These are phyloP conservation scores for Vandiemenella viatica DNA, from an alignment of 2,888 invertebrate species.

Conservation along the genomic window DNA sequence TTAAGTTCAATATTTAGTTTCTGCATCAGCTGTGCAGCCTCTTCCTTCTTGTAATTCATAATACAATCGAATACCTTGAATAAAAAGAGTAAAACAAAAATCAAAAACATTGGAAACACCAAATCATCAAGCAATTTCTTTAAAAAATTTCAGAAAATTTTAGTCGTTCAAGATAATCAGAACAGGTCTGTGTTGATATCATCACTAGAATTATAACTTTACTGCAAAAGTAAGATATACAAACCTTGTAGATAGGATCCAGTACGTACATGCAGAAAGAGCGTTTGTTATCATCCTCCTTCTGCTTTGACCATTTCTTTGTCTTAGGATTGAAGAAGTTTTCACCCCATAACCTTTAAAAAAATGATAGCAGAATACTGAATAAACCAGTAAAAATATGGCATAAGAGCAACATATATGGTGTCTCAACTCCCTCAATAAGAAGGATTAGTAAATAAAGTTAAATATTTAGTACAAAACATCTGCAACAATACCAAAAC, in stretches of 20 bases:
- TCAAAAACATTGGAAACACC: no score
- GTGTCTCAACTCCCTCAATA: neutral
- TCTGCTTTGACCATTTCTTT: conserved; percentile 95
- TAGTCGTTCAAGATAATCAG: conserved; percentile 7
- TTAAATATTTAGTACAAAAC: neutral
- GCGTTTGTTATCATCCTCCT: conserved; percentile 81
- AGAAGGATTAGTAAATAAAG: neutral
- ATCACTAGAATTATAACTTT: neutral
- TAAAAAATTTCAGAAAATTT: no score
- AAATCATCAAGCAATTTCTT: no score
- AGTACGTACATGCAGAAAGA: conserved; percentile 98
- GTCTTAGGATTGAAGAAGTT: conserved; percentile 95
- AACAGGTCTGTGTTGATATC: conserved; percentile 17
- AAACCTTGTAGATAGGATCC: conserved; percentile 95
- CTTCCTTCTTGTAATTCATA: conserved; percentile 93
- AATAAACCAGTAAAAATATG: neutral
- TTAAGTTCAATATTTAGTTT: conserved; percentile 86
- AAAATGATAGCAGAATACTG: no score
- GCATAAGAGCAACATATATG: no score
- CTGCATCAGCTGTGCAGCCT: conserved; percentile 69
- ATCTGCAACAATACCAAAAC: neutral
- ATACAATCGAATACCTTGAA: conserved; percentile 53
- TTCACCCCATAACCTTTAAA: conserved; percentile 78
- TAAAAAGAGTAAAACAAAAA: conserved; percentile 3
- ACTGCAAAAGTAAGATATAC: conserved; percentile 21